Percentiles rank a stretch among this genome's conserved stretches.
Evolutionary conservation across 2,888 invertebrate species (phyloP).

Genomic region (Platycheirus albimanus): DNA sequence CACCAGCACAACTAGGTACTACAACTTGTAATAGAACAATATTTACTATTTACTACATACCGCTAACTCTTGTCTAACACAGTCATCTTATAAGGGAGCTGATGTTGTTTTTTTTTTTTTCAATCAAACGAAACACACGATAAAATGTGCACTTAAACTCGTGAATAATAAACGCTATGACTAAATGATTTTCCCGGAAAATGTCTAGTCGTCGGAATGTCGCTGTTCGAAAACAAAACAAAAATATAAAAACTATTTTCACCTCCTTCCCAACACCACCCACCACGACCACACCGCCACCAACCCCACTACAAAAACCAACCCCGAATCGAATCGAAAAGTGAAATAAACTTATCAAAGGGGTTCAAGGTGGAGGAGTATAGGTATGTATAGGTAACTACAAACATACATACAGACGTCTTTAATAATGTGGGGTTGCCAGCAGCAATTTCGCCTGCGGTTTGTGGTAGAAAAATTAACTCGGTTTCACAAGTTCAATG

Average conservation of each 20-base stretch:
- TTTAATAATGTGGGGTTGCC: not conserved
- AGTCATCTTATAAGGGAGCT: slow-evolving; percentile 24
- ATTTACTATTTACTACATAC: not conserved
- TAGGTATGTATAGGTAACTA: too few relatives aligned
- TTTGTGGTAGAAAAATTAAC: slow-evolving; percentile 34
- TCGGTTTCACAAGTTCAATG: slow-evolving; percentile 25
- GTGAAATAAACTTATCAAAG: slow-evolving; percentile 30
- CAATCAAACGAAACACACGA: slow-evolving; percentile 45
- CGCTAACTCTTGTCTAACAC: not conserved
- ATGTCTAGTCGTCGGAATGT: slow-evolving; percentile 65
- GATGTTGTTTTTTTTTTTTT: not conserved
- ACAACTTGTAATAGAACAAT: too few relatives aligned
- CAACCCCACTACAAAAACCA: slow-evolving; percentile 20
- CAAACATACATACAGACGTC: too few relatives aligned
- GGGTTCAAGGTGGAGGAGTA: not conserved
- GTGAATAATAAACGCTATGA: slow-evolving; percentile 70
- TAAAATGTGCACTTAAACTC: slow-evolving; percentile 52
- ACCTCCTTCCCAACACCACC: not conserved
- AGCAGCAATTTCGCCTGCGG: slow-evolving; percentile 23
- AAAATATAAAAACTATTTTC: slow-evolving; percentile 7
- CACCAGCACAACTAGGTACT: not conserved
- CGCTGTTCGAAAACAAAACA: slow-evolving; percentile 13
- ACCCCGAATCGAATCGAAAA: slow-evolving; percentile 5
- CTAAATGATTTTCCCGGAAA: slow-evolving; percentile 68
- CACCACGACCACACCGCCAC: too few relatives aligned